Evolutionary conservation across 2,797 vertebrate species (phyloP).

Genomic region (Merluccius polli): DNA sequence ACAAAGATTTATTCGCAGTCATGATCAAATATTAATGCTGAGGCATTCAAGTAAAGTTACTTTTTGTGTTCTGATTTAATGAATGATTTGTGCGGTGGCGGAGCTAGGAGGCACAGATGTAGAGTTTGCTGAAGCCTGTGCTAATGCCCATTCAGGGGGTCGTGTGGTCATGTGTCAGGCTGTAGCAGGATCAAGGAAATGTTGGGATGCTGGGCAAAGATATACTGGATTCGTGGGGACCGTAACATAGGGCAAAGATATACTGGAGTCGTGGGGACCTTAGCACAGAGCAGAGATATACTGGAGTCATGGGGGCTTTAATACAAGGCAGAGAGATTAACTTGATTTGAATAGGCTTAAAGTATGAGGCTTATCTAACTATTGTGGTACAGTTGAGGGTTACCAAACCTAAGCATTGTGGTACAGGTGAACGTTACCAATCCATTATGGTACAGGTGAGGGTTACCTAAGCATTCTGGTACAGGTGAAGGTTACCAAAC

Average conservation of each 20-base stretch:
- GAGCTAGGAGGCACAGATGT: slow-evolving; percentile 80
- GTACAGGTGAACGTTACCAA: background rate
- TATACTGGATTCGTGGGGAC: slow-evolving; percentile 43
- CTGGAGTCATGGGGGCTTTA: slow-evolving; percentile 38
- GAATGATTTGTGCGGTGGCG: slow-evolving; percentile 88
- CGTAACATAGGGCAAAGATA: slow-evolving; percentile 13
- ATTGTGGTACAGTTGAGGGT: slow-evolving; percentile 26
- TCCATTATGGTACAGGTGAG: no score
- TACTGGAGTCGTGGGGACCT: background rate
- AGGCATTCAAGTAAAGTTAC: slow-evolving; percentile 99
- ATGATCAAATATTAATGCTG: slow-evolving; percentile 94
- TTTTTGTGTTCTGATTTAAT: slow-evolving; percentile 99
- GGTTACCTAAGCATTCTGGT: no score
- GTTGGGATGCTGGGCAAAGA: slow-evolving; percentile 20
- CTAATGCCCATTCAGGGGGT: slow-evolving; percentile 88
- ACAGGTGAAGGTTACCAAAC: no score
- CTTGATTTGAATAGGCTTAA: background rate
- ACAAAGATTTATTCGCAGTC: slow-evolving; percentile 97
- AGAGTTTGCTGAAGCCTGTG: slow-evolving; percentile 84
- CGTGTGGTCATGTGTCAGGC: slow-evolving; percentile 85
- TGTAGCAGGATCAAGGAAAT: slow-evolving; percentile 79
- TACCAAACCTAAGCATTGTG: background rate
- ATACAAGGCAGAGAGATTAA: slow-evolving; percentile 20
- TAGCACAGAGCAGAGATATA: slow-evolving; percentile 45
- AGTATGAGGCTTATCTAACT: slow-evolving; percentile 1